Conservation (phyloP, 2,888 invertebrate genomes). For the Lottia scabra region DNA sequence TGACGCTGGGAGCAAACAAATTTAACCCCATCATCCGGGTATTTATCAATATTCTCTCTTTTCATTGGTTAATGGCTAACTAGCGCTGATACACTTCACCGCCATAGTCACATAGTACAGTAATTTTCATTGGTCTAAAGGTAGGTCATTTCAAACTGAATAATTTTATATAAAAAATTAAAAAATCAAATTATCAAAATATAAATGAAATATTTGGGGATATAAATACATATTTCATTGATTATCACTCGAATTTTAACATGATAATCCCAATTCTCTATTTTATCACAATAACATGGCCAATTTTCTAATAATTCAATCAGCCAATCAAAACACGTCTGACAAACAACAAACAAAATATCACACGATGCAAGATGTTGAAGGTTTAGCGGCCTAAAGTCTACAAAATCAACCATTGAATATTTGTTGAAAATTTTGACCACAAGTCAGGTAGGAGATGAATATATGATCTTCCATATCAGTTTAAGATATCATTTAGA, state of each 20-base stretch:
- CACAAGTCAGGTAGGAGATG: slow-evolving; percentile 45
- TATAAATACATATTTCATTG: no score
- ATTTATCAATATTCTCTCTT: slow-evolving; percentile 6
- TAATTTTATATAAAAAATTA: no score
- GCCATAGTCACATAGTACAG: background rate
- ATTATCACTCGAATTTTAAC: background rate
- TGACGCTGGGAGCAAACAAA: slow-evolving; percentile 26
- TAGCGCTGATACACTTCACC: slow-evolving; percentile 23
- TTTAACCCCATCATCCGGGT: slow-evolving; percentile 25
- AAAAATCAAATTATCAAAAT: no score
- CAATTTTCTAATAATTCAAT: slow-evolving; percentile 1
- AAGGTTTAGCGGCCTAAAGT: slow-evolving; percentile 62
- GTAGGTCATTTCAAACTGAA: background rate
- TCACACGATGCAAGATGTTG: slow-evolving; percentile 65
- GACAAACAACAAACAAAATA: slow-evolving; percentile 33
- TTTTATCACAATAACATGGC: background rate
- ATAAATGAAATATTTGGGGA: no score
- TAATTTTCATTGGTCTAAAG: background rate
- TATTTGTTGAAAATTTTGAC: slow-evolving; percentile 48
- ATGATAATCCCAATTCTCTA: background rate
- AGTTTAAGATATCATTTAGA: slow-evolving; percentile 20
- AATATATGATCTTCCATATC: slow-evolving; percentile 23
- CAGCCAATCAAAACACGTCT: slow-evolving; percentile 42
- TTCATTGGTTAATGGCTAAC: slow-evolving; percentile 27
- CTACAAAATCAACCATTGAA: slow-evolving; percentile 64